phyloP scores from a whole-genome alignment of 2,888 invertebrate species.

The Gasteruption jaculator region DNA sequence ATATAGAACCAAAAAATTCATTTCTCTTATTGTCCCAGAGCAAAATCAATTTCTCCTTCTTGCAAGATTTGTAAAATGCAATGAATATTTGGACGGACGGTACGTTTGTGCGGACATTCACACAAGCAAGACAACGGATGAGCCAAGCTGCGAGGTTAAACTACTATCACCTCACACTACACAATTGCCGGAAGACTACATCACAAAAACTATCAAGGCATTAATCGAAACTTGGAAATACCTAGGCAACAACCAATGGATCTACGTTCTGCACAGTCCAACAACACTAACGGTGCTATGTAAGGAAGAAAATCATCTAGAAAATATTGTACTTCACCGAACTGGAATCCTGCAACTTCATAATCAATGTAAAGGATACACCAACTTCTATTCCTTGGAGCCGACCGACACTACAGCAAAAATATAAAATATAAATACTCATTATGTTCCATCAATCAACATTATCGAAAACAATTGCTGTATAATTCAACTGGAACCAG shows the following conservation, averaged over 20 bases:
- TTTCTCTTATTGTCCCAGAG: background rate
- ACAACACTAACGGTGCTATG: slow-evolving; percentile 7
- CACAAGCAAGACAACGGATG: slow-evolving; percentile 2
- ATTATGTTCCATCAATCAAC: slow-evolving; percentile 17
- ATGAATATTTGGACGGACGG: slow-evolving; percentile 1
- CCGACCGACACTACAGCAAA: slow-evolving; percentile 8
- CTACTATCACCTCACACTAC: background rate
- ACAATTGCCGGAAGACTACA: slow-evolving; percentile 2
- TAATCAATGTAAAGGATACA: slow-evolving; percentile 18
- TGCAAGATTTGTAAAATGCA: slow-evolving; percentile 1
- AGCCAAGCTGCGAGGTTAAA: background rate
- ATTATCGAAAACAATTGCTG: slow-evolving; percentile 21
- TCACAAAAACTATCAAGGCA: slow-evolving; percentile 6
- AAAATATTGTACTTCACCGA: slow-evolving; percentile 13
- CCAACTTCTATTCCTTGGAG: slow-evolving; percentile 14
- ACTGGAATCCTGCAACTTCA: slow-evolving; percentile 14
- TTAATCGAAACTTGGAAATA: slow-evolving; percentile 12
- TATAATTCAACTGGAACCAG: slow-evolving; percentile 9
- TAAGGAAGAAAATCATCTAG: slow-evolving; percentile 8
- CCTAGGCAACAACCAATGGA: slow-evolving; percentile 17
- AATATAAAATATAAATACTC: slow-evolving; percentile 9
- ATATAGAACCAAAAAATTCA: slow-evolving; percentile 1
- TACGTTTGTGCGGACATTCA: slow-evolving; percentile 3
- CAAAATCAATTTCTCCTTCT: background rate
- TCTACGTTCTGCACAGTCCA: slow-evolving; percentile 14